Evolutionary conservation across 2,888 invertebrate species (phyloP).

Genomic region (Druceiella hillmani): DNA sequence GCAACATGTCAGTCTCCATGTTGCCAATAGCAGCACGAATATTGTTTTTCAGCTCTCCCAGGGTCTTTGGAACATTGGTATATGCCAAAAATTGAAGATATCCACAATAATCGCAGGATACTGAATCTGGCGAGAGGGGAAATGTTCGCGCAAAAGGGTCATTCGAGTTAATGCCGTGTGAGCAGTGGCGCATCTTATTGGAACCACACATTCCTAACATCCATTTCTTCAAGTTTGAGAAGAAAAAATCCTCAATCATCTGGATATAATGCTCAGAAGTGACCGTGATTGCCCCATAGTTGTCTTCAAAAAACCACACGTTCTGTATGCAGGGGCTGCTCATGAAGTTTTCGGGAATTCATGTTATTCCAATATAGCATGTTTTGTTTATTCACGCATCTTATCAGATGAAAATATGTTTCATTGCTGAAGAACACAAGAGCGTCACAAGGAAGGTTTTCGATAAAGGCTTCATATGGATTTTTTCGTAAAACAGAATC

Average conservation of each 20-base stretch:
- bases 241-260: neutral
- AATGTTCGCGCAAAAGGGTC: neutral
- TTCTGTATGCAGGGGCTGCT: no score
- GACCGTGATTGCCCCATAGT: neutral
- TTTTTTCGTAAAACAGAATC: neutral
- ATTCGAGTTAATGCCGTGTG: neutral
- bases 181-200: neutral
- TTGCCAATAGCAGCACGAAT: neutral
- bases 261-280: neutral
- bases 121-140: neutral
- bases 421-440: neutral
- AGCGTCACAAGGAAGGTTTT: neutral
- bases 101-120: neutral
- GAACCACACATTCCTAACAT: slow-evolving; percentile 1
- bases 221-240: neutral
- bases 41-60: neutral
- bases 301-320: neutral
- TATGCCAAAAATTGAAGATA: neutral
- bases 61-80: neutral
- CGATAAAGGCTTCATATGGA: neutral
- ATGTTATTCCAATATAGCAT: no score
- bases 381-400: no score
- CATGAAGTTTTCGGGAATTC: no score
- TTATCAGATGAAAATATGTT: neutral
- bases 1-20: neutral